Percentiles rank a stretch among this genome's conserved stretches.
Evolutionary conservation across 2,113 vertebrate genomes (phyloP).

Genomic region (Polyodon spathula): DNA sequence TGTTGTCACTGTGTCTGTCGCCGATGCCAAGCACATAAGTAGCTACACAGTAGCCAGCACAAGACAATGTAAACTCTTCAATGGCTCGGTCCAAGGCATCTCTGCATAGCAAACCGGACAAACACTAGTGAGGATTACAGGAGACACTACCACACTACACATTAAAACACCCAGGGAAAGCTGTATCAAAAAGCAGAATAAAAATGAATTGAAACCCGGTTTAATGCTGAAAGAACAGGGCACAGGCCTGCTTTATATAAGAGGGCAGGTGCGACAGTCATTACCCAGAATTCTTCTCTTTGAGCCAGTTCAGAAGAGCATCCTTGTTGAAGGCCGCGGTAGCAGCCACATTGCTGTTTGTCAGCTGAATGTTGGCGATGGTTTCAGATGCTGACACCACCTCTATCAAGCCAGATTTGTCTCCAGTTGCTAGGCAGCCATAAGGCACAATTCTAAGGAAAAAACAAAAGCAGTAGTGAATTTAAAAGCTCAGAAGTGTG

Average conservation of each 20-base stretch:
- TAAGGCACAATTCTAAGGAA: constrained; percentile 83
- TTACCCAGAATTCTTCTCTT: constrained; percentile 91
- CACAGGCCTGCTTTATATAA: neutral
- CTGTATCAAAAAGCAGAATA: too few relatives aligned
- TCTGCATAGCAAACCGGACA: constrained; percentile 48
- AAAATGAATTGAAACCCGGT: neutral
- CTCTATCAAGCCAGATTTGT: constrained; percentile 91
- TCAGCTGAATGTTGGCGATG: constrained; percentile 96
- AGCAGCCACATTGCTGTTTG: constrained; percentile 90
- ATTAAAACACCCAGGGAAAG: too few relatives aligned
- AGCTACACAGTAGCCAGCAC: constrained; percentile 98
- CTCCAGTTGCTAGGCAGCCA: constrained; percentile 89
- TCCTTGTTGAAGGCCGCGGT: constrained; percentile 97
- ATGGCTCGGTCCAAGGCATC: constrained; percentile 91
- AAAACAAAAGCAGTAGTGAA: too few relatives aligned
- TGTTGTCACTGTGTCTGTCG: constrained; percentile 96
- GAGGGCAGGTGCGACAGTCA: neutral
- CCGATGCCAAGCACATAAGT: constrained; percentile 95
- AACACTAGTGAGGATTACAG: too few relatives aligned
- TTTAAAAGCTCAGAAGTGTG: too few relatives aligned
- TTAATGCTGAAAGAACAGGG: neutral
- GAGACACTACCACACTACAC: too few relatives aligned
- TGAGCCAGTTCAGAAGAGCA: constrained; percentile 94
- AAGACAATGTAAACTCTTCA: constrained; percentile 93
- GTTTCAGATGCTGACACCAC: constrained; percentile 89